Evolutionary conservation across 2,797 vertebrate genomes (phyloP), one percentile per base, ranked within the genome.

Genomic region (Alosa sapidissima): DNA sequence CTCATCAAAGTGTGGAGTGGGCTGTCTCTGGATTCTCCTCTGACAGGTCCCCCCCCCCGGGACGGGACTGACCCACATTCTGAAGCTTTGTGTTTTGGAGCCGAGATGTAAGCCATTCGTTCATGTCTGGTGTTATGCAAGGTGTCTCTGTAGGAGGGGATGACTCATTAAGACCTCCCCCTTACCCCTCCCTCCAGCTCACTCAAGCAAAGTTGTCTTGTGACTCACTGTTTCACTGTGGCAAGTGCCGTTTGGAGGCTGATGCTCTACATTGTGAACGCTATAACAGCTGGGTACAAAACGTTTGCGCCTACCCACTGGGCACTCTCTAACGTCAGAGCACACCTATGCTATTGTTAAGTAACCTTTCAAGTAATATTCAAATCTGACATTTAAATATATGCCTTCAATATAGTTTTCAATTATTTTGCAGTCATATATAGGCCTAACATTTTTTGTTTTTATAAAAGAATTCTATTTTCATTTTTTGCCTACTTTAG

Each of bases 111-210:
- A 41, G 28, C 13, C 65, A 72, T 41, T 6, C 11, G 65, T 13
- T 72, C 33, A 33, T 5, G 33, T 33, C 54, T 87, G 16, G 54
- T 87, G 85, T 89, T 89, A 86, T 84, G 83, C 33, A 90, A 89
- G 82, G 83, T 81, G 81, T 84, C 41, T 72, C 24, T 84, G 90
- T 90, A 87, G 88, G 86, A 86, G 84, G 86, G 28, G 51, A 49
- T 93, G 93, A 93, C 86, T 94, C 92, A 91, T 82, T 83, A 48
- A 75, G 82, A 85, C 84, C 87, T 87, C 89, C 65, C 65, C 65
- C 28, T 13, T 33, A 68, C 62, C 24, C 62, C n/a, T 68, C 62
- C 10, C 24, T 24, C n/a, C n/a, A 28, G 62, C 33, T 28, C 9
- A 11, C 2, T 10, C 65, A 72, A 36, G 41, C 85, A 88, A 91